Evolutionary conservation across 37 sponge, comb jelly and placozoan genomes (phyloP).

Genomic region (Halichondria panicea): DNA sequence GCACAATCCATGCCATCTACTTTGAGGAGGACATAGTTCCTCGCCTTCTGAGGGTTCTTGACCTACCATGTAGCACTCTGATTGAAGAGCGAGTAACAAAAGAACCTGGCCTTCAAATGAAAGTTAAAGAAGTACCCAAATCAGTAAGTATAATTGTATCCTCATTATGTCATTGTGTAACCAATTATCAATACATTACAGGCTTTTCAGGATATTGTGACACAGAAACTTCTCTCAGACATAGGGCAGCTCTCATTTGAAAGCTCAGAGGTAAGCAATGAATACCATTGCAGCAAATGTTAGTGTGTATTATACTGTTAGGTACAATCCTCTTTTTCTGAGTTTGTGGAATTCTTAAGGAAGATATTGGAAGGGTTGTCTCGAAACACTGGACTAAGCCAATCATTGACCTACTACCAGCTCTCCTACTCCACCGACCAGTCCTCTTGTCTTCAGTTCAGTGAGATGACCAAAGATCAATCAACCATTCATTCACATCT

Average conservation of each 20-base stretch:
- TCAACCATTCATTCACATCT: background rate
- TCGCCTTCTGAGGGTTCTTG: background rate
- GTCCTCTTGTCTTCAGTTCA: background rate
- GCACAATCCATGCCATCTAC: background rate
- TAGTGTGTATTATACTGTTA: no score
- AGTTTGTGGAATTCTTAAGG: background rate
- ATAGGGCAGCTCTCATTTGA: no score
- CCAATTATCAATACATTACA: background rate
- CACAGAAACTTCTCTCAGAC: no score
- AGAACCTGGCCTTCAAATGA: background rate
- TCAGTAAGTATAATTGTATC: no score
- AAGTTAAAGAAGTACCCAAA: background rate
- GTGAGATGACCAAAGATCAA: background rate
- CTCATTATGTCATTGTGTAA: background rate
- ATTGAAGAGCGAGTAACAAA: no score
- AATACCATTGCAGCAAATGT: no score
- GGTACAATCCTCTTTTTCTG: conserved; percentile 4
- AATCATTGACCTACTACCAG: no score
- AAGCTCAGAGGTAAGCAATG: no score
- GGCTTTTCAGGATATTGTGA: background rate
- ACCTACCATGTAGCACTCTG: background rate
- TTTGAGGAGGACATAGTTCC: conserved; percentile 1
- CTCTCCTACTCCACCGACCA: background rate
- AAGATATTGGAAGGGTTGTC: background rate
- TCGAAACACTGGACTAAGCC: no score